Percentiles rank a stretch among this genome's conserved stretches.
These are phyloP conservation scores for Diorhabda elongata DNA, from an alignment of 1,140 invertebrate genomes.

Conservation along the genomic window DNA sequence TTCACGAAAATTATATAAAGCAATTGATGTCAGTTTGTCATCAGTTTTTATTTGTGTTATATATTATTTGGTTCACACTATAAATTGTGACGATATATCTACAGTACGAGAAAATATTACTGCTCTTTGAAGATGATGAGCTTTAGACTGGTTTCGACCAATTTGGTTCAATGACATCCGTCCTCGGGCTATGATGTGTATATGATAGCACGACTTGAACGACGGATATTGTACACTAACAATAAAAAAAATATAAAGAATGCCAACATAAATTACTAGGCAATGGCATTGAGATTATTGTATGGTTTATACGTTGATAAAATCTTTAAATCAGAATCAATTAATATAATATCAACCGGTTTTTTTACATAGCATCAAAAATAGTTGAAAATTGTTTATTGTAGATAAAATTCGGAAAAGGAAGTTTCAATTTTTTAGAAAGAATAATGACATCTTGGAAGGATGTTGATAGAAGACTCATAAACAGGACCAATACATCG, in stretches of 20 bases:
- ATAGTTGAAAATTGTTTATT: too few relatives aligned
- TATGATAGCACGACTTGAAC: background rate
- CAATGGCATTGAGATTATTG: background rate
- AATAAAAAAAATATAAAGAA: background rate
- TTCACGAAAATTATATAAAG: too few relatives aligned
- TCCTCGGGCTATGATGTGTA: background rate
- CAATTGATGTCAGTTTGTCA: too few relatives aligned
- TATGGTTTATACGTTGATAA: background rate
- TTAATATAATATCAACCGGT: too few relatives aligned
- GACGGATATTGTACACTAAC: background rate
- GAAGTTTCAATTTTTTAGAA: too few relatives aligned
- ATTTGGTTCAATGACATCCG: conserved; percentile 28
- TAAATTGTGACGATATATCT: conserved; percentile 29
- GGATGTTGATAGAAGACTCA: too few relatives aligned
- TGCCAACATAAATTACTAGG: background rate
- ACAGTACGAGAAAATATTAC: background rate
- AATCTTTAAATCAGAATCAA: background rate
- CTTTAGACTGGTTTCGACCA: conserved; percentile 27
- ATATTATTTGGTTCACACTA: background rate
- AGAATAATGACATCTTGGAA: too few relatives aligned
- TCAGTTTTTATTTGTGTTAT: too few relatives aligned
- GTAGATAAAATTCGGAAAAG: too few relatives aligned
- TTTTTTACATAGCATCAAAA: too few relatives aligned
- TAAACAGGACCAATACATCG: too few relatives aligned
- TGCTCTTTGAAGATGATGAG: conserved; percentile 12